These are phyloP conservation scores for Sisyra nigra DNA, from an alignment of 2,888 invertebrate genomes.

Conservation along the genomic window DNA sequence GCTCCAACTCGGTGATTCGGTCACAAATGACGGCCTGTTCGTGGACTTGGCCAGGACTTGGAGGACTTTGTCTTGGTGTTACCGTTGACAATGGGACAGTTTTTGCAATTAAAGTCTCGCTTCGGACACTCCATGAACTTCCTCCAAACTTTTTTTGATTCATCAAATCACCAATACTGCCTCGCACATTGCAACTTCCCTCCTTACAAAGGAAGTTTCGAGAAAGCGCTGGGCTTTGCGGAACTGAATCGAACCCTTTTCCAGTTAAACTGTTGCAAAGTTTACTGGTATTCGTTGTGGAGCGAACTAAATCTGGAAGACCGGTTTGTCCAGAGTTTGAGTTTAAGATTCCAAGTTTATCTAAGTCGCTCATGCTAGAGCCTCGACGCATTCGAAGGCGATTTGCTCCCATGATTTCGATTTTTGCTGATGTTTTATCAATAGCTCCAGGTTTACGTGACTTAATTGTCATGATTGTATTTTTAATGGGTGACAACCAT, in stretches of 20 bases:
- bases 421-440: constrained; percentile 18
- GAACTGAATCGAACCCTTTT: constrained; percentile 29
- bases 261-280: constrained; percentile 23
- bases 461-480: constrained; percentile 36
- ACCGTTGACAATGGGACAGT: constrained; percentile 61
- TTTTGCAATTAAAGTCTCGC: constrained; percentile 53
- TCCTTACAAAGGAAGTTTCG: constrained; percentile 25
- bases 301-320: constrained; percentile 31
- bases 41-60: constrained; percentile 19
- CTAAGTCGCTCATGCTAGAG: constrained; percentile 56
- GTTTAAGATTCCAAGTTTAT: constrained; percentile 31
- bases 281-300: constrained; percentile 28
- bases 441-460: constrained; percentile 18
- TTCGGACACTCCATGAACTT: constrained; percentile 52
- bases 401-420: constrained; percentile 9
- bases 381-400: constrained; percentile 46
- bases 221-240: constrained; percentile 34
- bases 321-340: constrained; percentile 9
- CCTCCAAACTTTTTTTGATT: constrained; percentile 56
- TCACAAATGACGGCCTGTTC: constrained; percentile 24
- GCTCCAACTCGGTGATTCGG: constrained; percentile 5
- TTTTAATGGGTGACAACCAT: constrained; percentile 38
- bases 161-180: constrained; percentile 67
- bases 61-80: constrained; percentile 34
- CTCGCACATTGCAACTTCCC: constrained; percentile 22